phyloP scores from a whole-genome alignment of 2,797 vertebrate genomes.

The Platyrinchus mystaceus region DNA sequence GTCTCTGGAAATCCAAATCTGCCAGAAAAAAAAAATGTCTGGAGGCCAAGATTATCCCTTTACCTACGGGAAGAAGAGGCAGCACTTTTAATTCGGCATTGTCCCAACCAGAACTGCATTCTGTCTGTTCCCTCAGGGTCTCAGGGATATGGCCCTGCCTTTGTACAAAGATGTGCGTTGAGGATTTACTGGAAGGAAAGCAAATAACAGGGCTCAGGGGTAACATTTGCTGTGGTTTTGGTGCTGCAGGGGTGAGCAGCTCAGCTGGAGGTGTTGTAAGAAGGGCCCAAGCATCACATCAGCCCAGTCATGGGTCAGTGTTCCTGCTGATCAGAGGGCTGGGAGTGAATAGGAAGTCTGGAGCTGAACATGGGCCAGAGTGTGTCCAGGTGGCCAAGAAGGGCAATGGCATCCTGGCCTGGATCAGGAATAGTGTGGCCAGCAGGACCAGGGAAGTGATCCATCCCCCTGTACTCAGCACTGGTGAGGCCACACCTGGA shows the following conservation, averaged over 20 bases:
- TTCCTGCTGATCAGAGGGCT: neutral
- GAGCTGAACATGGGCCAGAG: neutral
- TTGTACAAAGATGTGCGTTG: neutral
- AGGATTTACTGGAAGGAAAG: neutral
- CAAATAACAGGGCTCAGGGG: neutral
- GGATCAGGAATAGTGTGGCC: neutral
- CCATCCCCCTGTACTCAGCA: fast-evolving
- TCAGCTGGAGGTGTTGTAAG: neutral
- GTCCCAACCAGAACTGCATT: neutral
- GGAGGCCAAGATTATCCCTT: neutral
- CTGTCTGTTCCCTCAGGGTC: neutral
- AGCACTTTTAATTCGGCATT: neutral
- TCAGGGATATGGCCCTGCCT: neutral
- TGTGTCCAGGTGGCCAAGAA: neutral
- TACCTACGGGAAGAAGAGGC: neutral
- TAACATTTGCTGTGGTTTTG: neutral
- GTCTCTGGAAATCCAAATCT: conserved; percentile 36
- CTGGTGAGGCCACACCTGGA: neutral
- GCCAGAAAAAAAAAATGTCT: neutral
- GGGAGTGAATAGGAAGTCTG: neutral
- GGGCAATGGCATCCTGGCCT: neutral
- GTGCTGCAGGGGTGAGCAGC: neutral
- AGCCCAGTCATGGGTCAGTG: neutral
- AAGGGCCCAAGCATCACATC: neutral
- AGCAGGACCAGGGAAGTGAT: neutral